phyloP scores from a whole-genome alignment of 2,797 vertebrate genomes.

The Coendou prehensilis region DNA sequence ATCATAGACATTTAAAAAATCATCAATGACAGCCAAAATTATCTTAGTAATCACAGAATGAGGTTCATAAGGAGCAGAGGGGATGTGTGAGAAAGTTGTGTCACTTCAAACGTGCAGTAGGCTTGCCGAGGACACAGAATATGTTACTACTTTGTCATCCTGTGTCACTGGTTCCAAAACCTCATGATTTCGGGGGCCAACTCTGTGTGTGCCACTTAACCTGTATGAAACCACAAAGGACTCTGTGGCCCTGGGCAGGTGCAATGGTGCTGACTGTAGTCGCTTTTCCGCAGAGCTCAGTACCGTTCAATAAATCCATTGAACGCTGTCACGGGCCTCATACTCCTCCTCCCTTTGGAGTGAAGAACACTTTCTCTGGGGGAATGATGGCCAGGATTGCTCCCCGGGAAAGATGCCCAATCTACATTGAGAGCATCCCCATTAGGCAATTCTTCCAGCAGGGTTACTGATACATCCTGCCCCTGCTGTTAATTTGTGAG shows the following conservation, averaged over 20 bases:
- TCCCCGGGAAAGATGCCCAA: neutral
- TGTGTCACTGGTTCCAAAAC: neutral
- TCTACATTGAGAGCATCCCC: neutral
- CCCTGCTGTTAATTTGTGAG: neutral
- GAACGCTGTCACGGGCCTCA: neutral
- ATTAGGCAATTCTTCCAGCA: neutral
- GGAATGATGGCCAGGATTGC: neutral
- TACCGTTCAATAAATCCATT: neutral
- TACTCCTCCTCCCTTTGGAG: neutral
- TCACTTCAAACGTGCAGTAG: neutral
- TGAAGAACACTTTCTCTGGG: neutral
- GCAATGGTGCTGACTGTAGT: neutral
- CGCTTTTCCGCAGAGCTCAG: neutral
- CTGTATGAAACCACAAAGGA: neutral
- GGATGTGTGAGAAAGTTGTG: neutral
- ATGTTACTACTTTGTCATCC: neutral
- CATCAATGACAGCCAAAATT: neutral
- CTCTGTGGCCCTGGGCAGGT: neutral
- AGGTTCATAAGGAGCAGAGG: neutral
- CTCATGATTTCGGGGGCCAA: neutral
- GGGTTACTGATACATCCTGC: neutral
- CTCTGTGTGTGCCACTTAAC: neutral
- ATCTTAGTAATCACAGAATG: conserved; percentile 9
- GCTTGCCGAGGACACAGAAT: neutral
- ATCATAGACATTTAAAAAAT: neutral